Conservation (phyloP, 1,140 invertebrate species). For the Drosophila littoralis region DNA sequence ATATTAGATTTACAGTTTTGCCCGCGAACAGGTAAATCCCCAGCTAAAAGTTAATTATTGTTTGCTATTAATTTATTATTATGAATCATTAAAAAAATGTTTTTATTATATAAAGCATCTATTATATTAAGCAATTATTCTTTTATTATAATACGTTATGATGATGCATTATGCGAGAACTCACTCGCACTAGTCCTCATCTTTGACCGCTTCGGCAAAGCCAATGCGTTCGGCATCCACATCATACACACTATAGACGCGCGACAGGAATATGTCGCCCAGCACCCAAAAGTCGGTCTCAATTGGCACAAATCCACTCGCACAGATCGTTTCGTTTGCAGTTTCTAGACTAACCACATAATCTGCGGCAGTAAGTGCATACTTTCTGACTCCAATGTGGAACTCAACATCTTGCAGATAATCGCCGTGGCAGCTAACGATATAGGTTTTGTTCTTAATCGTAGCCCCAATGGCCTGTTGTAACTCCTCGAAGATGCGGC, state of each 20-base stretch:
- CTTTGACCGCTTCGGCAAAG: conserved; percentile 35
- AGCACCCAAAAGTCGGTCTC: conserved; percentile 51
- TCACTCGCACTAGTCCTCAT: not conserved
- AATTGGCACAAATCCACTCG: conserved; percentile 35
- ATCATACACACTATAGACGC: conserved; percentile 62
- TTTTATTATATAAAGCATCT: no score
- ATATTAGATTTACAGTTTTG: not conserved
- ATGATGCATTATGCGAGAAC: no score
- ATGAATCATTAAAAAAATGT: no score
- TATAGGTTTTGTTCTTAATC: not conserved
- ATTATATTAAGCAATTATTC: no score
- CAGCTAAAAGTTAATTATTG: not conserved
- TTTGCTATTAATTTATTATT: not conserved
- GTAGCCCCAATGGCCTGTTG: conserved; percentile 17
- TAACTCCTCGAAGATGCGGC: conserved; percentile 83
- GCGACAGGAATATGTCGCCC: conserved; percentile 51
- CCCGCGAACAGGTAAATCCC: not conserved
- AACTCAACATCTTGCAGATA: conserved; percentile 37
- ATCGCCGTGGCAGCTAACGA: conserved; percentile 13
- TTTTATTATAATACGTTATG: not conserved
- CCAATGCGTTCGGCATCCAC: conserved; percentile 38
- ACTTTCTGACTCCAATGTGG: conserved; percentile 35
- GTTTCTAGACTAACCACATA: conserved; percentile 34
- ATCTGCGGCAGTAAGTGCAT: conserved; percentile 28
- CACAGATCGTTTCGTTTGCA: conserved; percentile 13